Conservation (phyloP, 1,140 invertebrate genomes). For the Eumaeus atala region DNA sequence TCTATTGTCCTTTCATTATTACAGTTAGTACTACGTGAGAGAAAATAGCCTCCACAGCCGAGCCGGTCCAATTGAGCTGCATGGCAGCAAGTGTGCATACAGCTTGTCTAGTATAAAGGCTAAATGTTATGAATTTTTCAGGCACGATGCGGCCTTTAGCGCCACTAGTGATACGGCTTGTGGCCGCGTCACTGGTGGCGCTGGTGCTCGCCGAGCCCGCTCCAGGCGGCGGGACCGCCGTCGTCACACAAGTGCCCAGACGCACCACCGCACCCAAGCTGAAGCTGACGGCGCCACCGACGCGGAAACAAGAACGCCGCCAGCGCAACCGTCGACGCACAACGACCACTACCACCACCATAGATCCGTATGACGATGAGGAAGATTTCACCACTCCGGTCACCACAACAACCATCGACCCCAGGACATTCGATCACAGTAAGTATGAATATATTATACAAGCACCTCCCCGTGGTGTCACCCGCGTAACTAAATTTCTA, state of each 20-base stretch:
- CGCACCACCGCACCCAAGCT: conserved; percentile 21
- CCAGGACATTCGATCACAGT: conserved; percentile 57
- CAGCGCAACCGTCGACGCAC: conserved; percentile 43
- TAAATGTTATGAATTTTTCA: conserved; percentile 31
- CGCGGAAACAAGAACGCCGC: conserved; percentile 29
- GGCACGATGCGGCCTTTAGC: conserved; percentile 46
- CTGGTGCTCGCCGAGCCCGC: conserved; percentile 45
- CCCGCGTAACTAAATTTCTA: no score
- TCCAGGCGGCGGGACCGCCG: conserved; percentile 24
- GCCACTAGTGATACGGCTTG: conserved; percentile 61
- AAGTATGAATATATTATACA: conserved; percentile 25
- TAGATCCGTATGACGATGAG: conserved; percentile 44
- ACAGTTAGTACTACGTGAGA: no score
- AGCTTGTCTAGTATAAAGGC: no score
- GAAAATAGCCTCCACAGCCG: no score
- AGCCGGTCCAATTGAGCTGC: no score
- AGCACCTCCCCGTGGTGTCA: no score
- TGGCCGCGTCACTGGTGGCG: conserved; percentile 61
- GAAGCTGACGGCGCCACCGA: conserved; percentile 20
- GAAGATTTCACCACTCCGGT: conserved; percentile 35
- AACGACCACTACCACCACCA: conserved; percentile 50
- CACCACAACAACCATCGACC: conserved; percentile 53
- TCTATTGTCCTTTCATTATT: no score
- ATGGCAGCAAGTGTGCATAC: no score
- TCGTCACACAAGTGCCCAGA: conserved; percentile 7